A percentile compares a stretch with the other conserved stretches of the same genome.
phyloP scores from a whole-genome alignment of 1,140 invertebrate genomes.

The Stenopsyche tienmushanensis region DNA sequence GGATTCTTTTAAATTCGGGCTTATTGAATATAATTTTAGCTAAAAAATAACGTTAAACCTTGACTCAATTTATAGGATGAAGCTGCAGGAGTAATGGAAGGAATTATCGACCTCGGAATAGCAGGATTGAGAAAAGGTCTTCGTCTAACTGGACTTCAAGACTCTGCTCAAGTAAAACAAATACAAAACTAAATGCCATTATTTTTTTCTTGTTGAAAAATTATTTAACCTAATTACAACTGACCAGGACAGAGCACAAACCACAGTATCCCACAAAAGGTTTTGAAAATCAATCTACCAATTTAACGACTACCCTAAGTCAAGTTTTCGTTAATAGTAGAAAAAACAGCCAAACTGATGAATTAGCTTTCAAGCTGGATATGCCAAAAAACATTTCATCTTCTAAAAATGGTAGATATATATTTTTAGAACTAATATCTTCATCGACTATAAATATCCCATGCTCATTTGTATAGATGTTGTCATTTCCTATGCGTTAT shows the following conservation, averaged over 20 bases:
- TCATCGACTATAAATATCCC: too few relatives aligned
- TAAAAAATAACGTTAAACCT: too few relatives aligned
- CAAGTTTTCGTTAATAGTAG: constrained; percentile 31
- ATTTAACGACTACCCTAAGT: constrained; percentile 23
- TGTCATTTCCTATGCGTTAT: background rate
- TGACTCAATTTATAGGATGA: constrained; percentile 56
- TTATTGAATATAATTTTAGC: too few relatives aligned
- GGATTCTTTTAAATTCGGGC: too few relatives aligned
- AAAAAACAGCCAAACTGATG: constrained; percentile 39
- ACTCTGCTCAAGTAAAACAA: constrained; percentile 41
- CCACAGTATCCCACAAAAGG: too few relatives aligned
- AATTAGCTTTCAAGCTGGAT: constrained; percentile 26
- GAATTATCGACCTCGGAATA: constrained; percentile 58
- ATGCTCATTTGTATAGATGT: background rate
- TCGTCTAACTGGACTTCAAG: constrained; percentile 58
- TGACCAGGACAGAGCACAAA: too few relatives aligned
- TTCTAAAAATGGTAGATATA: constrained; percentile 1
- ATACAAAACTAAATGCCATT: background rate
- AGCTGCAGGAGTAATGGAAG: constrained; percentile 61
- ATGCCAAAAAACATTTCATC: constrained; percentile 9
- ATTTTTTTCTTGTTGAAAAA: too few relatives aligned
- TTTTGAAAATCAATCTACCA: constrained; percentile 14
- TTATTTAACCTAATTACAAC: too few relatives aligned
- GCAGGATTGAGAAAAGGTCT: constrained; percentile 60
- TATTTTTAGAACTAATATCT: too few relatives aligned